Evolutionary conservation across 2,113 vertebrate genomes (phyloP).

Genomic region (Pomatorhinus ruficollis): DNA sequence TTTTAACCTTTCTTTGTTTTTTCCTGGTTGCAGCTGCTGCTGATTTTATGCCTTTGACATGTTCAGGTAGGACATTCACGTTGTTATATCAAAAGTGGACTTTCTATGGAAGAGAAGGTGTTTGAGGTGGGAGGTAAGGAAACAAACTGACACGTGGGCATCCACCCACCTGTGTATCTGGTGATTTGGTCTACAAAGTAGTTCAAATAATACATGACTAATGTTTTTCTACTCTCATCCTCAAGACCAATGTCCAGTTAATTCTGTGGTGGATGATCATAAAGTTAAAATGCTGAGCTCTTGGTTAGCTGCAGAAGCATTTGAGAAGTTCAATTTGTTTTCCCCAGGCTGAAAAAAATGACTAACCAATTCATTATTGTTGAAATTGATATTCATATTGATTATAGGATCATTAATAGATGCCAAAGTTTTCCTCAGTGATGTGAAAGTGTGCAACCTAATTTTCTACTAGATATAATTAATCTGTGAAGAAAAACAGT

Average conservation of each 20-base stretch:
- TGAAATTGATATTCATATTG: neutral
- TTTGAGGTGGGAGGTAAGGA: neutral
- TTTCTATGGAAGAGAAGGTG: neutral
- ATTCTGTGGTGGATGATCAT: neutral
- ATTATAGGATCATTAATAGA: neutral
- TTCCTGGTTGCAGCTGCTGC: neutral
- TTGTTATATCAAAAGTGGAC: neutral
- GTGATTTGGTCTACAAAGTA: neutral
- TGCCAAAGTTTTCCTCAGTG: neutral
- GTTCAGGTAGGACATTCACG: neutral
- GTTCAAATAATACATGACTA: neutral
- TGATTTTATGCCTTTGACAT: neutral
- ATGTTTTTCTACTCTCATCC: neutral
- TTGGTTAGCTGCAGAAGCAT: neutral
- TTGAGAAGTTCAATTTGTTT: neutral
- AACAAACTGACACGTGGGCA: rapidly evolving
- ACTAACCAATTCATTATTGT: neutral
- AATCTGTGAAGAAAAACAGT: neutral
- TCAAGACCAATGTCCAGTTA: neutral
- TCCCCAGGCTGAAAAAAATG: neutral
- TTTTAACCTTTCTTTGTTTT: neutral
- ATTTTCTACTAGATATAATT: neutral
- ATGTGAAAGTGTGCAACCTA: neutral
- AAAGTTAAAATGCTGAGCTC: neutral
- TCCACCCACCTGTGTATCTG: neutral